These are phyloP conservation scores for Geodia barretti DNA, from an alignment of 37 sponge, comb jelly and placozoan genomes.

Conservation along the genomic window DNA sequence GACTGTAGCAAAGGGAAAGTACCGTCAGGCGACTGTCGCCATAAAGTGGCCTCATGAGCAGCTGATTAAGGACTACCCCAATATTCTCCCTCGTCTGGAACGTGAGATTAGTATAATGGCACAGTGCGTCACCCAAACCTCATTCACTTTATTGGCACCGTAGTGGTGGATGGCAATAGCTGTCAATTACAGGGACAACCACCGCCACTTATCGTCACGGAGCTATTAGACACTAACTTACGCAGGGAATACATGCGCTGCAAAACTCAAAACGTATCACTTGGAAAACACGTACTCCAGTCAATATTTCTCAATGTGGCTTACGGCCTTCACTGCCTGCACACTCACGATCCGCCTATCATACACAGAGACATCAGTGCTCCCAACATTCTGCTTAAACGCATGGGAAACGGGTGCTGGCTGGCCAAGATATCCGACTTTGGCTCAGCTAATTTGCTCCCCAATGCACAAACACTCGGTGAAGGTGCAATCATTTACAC, in stretches of 20 bases:
- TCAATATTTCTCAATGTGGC: neutral
- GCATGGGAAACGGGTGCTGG: neutral
- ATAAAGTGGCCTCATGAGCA: neutral
- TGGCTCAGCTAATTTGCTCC: neutral
- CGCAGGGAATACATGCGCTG: neutral
- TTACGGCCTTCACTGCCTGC: neutral
- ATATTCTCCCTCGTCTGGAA: neutral
- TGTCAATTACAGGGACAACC: neutral
- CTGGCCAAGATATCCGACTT: neutral
- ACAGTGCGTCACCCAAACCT: constrained; percentile 17
- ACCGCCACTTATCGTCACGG: neutral
- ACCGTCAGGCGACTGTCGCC: neutral
- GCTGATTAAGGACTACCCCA: neutral
- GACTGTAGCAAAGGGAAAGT: neutral
- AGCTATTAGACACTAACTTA: neutral
- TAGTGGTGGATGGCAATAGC: neutral
- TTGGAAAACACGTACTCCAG: neutral
- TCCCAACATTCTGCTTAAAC: neutral
- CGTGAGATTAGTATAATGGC: neutral
- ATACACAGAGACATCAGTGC: neutral
- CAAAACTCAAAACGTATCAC: neutral
- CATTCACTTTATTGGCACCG: constrained; percentile 8
- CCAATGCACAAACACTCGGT: neutral
- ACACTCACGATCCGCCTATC: neutral
- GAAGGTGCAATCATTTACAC: neutral